These are phyloP conservation scores for Drosophila putrida DNA, from an alignment of 2,888 invertebrate genomes.

Conservation along the genomic window DNA sequence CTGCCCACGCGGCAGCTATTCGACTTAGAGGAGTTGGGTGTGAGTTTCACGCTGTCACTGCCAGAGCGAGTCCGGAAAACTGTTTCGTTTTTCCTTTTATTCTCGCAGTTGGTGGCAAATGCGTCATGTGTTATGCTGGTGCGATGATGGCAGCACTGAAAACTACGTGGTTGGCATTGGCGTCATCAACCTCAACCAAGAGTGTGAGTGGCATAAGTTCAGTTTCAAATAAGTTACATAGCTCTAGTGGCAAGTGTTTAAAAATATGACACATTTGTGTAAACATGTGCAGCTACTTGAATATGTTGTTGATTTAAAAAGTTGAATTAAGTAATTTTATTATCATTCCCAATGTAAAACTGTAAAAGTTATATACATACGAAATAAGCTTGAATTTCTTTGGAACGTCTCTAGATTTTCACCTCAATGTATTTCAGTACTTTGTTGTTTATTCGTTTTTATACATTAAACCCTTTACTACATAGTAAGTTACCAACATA, in stretches of 20 bases:
- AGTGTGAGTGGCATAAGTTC: not conserved
- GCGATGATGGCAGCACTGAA: constrained; percentile 13
- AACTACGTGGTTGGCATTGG: constrained; percentile 41
- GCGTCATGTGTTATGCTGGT: constrained; percentile 49
- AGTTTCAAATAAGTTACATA: not conserved
- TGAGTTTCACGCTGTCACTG: constrained; percentile 36
- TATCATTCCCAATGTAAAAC: not conserved
- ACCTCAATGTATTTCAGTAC: not conserved
- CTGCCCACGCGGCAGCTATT: constrained; percentile 47
- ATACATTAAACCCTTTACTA: not conserved
- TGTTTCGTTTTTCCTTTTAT: constrained; percentile 35
- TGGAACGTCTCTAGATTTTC: no score
- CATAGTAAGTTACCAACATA: not conserved
- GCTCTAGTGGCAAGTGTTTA: not conserved
- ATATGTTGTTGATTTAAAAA: not conserved
- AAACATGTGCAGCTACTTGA: not conserved
- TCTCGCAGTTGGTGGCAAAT: constrained; percentile 66
- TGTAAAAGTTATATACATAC: no score
- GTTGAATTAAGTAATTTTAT: not conserved
- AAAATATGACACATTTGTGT: not conserved
- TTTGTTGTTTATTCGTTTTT: not conserved
- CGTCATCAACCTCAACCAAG: constrained; percentile 26
- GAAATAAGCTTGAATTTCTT: no score
- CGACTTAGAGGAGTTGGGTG: constrained; percentile 21
- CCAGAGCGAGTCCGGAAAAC: constrained; percentile 37